Evolutionary conservation across 2,888 invertebrate genomes (phyloP).

Genomic region (Iphiclides podalirius): DNA sequence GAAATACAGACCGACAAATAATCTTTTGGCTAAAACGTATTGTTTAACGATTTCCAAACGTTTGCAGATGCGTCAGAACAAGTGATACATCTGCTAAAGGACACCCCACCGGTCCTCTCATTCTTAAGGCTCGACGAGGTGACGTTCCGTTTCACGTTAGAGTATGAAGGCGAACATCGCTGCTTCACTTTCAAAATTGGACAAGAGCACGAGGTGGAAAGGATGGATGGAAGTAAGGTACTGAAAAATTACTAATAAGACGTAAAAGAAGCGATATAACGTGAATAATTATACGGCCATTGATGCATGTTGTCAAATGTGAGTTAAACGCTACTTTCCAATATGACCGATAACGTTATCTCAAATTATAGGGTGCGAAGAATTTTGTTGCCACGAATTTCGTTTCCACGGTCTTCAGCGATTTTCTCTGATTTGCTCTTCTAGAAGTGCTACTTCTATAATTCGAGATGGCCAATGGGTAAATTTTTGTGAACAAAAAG

Average conservation of each 20-base stretch:
- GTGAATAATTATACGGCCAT: too few relatives aligned
- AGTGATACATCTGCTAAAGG: conserved; percentile 37
- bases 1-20: too few relatives aligned
- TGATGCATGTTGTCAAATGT: not conserved
- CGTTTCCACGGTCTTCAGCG: not conserved
- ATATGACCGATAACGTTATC: not conserved
- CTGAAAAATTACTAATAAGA: too few relatives aligned
- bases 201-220: conserved; percentile 48
- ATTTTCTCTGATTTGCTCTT: not conserved
- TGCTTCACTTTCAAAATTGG: conserved; percentile 45
- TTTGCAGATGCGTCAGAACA: conserved; percentile 44
- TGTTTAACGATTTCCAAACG: too few relatives aligned
- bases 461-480: too few relatives aligned
- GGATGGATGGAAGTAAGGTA: conserved; percentile 55
- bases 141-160: conserved; percentile 42
- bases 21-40: too few relatives aligned
- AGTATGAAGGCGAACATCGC: conserved; percentile 35
- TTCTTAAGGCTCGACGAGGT: conserved; percentile 44
- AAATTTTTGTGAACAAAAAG: too few relatives aligned
- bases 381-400: too few relatives aligned
- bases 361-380: not conserved
- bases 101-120: conserved; percentile 44
- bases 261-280: too few relatives aligned
- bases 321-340: not conserved
- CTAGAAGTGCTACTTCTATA: too few relatives aligned